A percentile compares a stretch with the other conserved stretches of the same genome.
These are phyloP conservation scores for Apistogramma diplotaenia DNA, from an alignment of 2,113 vertebrate species.

Conservation along the genomic window DNA sequence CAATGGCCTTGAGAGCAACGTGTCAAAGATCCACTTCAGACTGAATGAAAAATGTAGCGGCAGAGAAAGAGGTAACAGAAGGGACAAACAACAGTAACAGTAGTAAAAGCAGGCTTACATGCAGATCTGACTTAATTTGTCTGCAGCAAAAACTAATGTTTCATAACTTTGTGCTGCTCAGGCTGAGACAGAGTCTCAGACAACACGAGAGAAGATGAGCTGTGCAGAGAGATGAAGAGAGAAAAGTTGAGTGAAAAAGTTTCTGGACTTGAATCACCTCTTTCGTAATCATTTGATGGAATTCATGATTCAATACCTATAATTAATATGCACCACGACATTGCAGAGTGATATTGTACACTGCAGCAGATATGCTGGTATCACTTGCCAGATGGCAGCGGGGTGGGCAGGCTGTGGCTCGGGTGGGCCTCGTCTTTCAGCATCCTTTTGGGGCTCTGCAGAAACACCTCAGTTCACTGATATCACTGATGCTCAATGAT, in stretches of 20 bases:
- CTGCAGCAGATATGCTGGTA: not conserved
- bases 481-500: not conserved
- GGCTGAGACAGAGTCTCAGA: not conserved
- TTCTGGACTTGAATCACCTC: not conserved
- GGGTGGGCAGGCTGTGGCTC: not conserved
- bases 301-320: not conserved
- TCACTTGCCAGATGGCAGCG: not conserved
- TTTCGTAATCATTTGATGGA: not conserved
- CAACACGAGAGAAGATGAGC: not conserved
- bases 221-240: not conserved
- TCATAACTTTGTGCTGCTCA: not conserved
- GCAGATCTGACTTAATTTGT: not conserved
- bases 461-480: not conserved
- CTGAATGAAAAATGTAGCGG: not conserved
- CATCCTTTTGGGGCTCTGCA: not conserved
- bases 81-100: rapidly evolving
- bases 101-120: not conserved
- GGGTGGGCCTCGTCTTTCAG: not conserved
- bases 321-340: not conserved
- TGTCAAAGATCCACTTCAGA: not conserved
- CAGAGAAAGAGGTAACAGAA: not conserved
- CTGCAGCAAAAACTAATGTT: not conserved
- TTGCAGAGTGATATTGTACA: rapidly evolving
- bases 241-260: not conserved
- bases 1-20: not conserved